phyloP scores from a whole-genome alignment of 2,113 vertebrate genomes.

The Poecilia latipinna region DNA sequence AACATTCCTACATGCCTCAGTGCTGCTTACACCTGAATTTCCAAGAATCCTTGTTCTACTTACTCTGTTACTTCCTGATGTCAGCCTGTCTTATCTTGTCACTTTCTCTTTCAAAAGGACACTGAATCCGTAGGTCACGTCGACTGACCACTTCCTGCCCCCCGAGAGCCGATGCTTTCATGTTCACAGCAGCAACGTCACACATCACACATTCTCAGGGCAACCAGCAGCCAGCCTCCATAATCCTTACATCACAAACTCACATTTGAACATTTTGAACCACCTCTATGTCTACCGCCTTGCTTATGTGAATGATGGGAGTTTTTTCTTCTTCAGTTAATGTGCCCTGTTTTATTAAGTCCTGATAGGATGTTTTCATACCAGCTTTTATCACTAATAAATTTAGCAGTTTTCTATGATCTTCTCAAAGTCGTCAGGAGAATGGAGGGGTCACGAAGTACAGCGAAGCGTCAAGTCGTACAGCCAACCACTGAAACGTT shows the following conservation, averaged over 20 bases:
- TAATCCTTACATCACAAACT: constrained; percentile 69
- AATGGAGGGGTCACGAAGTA: background rate
- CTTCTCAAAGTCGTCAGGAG: background rate
- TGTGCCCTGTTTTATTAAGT: background rate
- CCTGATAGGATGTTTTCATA: background rate
- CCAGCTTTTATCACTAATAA: background rate
- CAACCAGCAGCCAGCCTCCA: constrained; percentile 64
- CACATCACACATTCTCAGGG: constrained; percentile 71
- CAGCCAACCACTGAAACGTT: too few relatives aligned
- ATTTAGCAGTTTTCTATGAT: background rate
- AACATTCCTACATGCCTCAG: too few relatives aligned
- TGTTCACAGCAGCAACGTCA: constrained; percentile 78
- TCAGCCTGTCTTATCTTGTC: constrained; percentile 68
- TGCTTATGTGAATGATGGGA: background rate
- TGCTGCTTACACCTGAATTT: too few relatives aligned
- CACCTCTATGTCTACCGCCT: too few relatives aligned
- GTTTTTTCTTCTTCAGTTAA: background rate
- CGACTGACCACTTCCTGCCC: constrained; percentile 51
- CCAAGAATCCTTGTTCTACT: constrained; percentile 18
- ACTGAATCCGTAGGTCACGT: constrained; percentile 77
- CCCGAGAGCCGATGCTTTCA: constrained; percentile 72
- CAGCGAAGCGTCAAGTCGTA: background rate
- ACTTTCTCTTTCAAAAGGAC: constrained; percentile 76
- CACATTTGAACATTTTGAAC: background rate
- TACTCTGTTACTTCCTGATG: constrained; percentile 49